These are phyloP conservation scores for Idaea biselata DNA, from an alignment of 2,888 invertebrate genomes.

Conservation along the genomic window DNA sequence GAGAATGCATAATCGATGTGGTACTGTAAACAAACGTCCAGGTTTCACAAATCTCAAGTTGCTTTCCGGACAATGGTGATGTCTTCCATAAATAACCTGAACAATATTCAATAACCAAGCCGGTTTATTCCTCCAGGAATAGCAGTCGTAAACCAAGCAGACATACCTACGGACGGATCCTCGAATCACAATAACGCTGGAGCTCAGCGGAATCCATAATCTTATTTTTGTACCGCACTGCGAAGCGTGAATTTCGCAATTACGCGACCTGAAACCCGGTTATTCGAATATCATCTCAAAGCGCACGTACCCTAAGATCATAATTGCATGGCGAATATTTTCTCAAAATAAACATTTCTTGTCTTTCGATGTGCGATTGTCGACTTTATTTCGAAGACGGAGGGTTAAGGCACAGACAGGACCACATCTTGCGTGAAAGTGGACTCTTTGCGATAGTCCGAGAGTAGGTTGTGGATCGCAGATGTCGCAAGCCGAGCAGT, in stretches of 20 bases:
- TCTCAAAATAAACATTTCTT: slow-evolving; percentile 78
- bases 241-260: slow-evolving; percentile 81
- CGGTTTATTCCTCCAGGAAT: slow-evolving; percentile 78
- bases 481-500: slow-evolving; percentile 63
- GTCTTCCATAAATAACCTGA: slow-evolving; percentile 75
- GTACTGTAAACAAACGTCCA: slow-evolving; percentile 49
- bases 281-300: slow-evolving; percentile 57
- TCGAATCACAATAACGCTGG: slow-evolving; percentile 80
- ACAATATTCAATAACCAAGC: slow-evolving; percentile 74
- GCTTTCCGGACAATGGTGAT: slow-evolving; percentile 65
- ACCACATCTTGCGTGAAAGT: slow-evolving; percentile 64
- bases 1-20: slow-evolving; percentile 18
- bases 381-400: slow-evolving; percentile 75
- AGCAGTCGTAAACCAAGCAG: slow-evolving; percentile 75
- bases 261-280: slow-evolving; percentile 51
- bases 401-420: slow-evolving; percentile 55
- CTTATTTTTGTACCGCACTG: slow-evolving; percentile 81
- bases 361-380: slow-evolving; percentile 76
- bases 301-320: slow-evolving; percentile 46
- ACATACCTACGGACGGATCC: slow-evolving; percentile 80
- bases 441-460: slow-evolving; percentile 65
- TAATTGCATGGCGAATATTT: slow-evolving; percentile 45
- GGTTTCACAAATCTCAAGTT: slow-evolving; percentile 41
- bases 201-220: slow-evolving; percentile 80
- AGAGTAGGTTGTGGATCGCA: slow-evolving; percentile 67